These are phyloP conservation scores for Carabus problematicus DNA, from an alignment of 2,888 invertebrate genomes.

Conservation along the genomic window DNA sequence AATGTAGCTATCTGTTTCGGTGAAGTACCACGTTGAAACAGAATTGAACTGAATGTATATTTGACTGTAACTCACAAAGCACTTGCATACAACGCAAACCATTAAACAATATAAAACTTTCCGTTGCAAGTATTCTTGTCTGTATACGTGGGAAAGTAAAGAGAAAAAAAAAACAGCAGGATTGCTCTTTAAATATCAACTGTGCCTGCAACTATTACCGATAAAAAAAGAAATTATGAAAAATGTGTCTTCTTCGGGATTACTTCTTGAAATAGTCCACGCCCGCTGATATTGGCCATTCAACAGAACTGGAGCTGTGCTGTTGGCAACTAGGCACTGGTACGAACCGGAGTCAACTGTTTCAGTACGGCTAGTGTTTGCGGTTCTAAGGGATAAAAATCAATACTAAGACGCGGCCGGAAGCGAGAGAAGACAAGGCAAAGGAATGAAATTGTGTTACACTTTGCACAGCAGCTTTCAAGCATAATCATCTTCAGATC, in stretches of 20 bases:
- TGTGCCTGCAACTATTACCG: conserved; percentile 17
- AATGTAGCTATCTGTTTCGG: conserved; percentile 8
- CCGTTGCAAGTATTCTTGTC: neutral
- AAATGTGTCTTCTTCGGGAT: conserved; percentile 53
- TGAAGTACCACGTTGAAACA: conserved; percentile 1
- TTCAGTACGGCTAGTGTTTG: conserved; percentile 52
- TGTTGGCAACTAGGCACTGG: conserved; percentile 16
- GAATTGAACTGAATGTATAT: conserved; percentile 2
- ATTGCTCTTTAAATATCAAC: conserved; percentile 9
- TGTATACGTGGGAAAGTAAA: conserved; percentile 2
- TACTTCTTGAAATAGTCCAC: conserved; percentile 52
- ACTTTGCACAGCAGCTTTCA: conserved; percentile 34
- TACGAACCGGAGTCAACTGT: conserved; percentile 48
- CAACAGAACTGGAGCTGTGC: conserved; percentile 44
- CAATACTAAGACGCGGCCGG: conserved; percentile 50
- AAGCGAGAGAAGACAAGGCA: conserved; percentile 37
- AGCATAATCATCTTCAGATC: conserved; percentile 34
- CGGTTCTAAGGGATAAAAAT: conserved; percentile 55
- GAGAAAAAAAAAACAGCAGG: neutral
- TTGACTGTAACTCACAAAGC: neutral
- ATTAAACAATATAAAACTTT: conserved; percentile 5
- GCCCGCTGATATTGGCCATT: conserved; percentile 49
- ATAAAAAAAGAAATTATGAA: conserved; percentile 51
- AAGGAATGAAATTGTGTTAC: conserved; percentile 42
- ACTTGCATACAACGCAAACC: neutral